These are phyloP conservation scores for Spicauda simplicius DNA, from an alignment of 2,888 invertebrate genomes.

Conservation along the genomic window DNA sequence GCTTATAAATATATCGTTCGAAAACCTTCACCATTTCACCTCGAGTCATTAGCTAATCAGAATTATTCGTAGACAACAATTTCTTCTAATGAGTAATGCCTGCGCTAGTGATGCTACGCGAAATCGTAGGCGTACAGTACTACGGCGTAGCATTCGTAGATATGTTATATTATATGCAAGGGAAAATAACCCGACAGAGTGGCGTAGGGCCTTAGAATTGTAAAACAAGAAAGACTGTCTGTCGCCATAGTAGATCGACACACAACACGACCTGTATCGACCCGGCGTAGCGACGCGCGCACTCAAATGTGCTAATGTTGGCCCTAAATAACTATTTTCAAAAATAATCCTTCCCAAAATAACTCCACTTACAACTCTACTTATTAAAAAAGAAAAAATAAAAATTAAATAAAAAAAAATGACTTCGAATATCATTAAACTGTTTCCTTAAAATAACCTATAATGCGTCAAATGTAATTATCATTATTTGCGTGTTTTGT, in stretches of 20 bases:
- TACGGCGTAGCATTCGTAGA: constrained; percentile 31
- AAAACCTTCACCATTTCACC: background rate
- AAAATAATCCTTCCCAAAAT: constrained; percentile 7
- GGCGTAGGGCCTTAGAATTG: constrained; percentile 59
- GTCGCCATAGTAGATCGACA: constrained; percentile 72
- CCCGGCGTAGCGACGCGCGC: constrained; percentile 77
- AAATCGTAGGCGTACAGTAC: constrained; percentile 21
- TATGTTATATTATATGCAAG: constrained; percentile 25
- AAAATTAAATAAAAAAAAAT: background rate
- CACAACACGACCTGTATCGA: constrained; percentile 78
- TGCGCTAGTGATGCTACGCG: background rate
- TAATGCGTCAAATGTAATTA: background rate
- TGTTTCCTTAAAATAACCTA: background rate
- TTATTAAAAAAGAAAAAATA: background rate
- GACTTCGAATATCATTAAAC: background rate
- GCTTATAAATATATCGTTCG: background rate
- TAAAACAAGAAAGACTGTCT: constrained; percentile 77
- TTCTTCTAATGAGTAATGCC: background rate
- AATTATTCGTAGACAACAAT: background rate
- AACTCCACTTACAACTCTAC: background rate
- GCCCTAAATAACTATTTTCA: constrained; percentile 38
- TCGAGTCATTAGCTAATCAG: background rate
- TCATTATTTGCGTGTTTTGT: background rate
- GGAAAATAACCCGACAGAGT: constrained; percentile 44
- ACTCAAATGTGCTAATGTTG: constrained; percentile 60